A percentile compares a stretch with the other conserved stretches of the same genome.
phyloP scores from a whole-genome alignment of 2,888 invertebrate species.

The Tiliacea aurago region DNA sequence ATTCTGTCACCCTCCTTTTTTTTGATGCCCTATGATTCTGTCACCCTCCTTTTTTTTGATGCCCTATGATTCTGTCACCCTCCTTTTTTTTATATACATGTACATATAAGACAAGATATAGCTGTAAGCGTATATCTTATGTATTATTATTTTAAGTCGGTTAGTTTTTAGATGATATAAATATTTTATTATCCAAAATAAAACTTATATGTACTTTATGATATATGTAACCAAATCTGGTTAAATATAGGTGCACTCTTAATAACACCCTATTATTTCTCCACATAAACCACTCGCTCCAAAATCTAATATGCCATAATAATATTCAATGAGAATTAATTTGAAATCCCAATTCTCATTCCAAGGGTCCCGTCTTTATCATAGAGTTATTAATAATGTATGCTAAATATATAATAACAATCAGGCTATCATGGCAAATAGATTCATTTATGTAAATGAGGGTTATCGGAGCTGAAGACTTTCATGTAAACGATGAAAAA shows the following conservation, averaged over 20 bases:
- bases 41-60: too few relatives aligned
- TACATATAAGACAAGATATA: too few relatives aligned
- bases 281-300: neutral
- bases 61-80: too few relatives aligned
- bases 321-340: slow-evolving; percentile 49
- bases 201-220: too few relatives aligned
- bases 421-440: slow-evolving; percentile 44
- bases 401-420: slow-evolving; percentile 63
- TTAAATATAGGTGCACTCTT: neutral
- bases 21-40: too few relatives aligned
- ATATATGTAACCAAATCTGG: neutral
- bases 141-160: too few relatives aligned
- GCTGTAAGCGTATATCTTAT: too few relatives aligned
- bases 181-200: too few relatives aligned
- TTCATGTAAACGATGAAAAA: slow-evolving; percentile 51
- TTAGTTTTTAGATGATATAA: too few relatives aligned
- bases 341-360: slow-evolving; percentile 39
- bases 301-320: slow-evolving; percentile 26
- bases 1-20: too few relatives aligned
- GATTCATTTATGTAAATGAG: slow-evolving; percentile 59
- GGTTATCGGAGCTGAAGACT: slow-evolving; percentile 19
- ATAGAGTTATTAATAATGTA: slow-evolving; percentile 62
- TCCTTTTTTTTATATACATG: too few relatives aligned
- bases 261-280: neutral
- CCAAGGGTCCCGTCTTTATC: slow-evolving; percentile 32